These are phyloP conservation scores for Standfussiana lucernea DNA, from an alignment of 2,888 invertebrate genomes.

Conservation along the genomic window DNA sequence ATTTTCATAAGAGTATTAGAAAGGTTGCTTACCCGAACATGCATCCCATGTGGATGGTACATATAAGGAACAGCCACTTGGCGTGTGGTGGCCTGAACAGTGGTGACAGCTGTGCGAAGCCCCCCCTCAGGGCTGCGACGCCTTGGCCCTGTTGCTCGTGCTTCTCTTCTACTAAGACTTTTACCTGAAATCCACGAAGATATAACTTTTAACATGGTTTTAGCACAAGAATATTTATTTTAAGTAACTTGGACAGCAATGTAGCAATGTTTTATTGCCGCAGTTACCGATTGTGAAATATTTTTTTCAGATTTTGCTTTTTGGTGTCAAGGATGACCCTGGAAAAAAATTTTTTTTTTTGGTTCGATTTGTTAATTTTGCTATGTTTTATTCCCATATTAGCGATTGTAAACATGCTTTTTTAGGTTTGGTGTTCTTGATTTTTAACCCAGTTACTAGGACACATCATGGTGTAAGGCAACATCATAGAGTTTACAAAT, in stretches of 20 bases:
- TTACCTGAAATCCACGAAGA: slow-evolving; percentile 78
- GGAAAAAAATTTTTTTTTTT: neutral
- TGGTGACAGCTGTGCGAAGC: slow-evolving; percentile 92
- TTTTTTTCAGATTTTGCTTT: neutral
- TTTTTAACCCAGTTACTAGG: neutral
- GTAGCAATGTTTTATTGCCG: neutral
- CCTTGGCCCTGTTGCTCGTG: slow-evolving; percentile 81
- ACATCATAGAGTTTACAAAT: neutral
- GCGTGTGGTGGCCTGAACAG: slow-evolving; percentile 92
- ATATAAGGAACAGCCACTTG: slow-evolving; percentile 91
- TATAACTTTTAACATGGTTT: neutral
- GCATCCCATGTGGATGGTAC: slow-evolving; percentile 84
- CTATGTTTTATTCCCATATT: neutral
- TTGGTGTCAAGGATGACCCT: neutral
- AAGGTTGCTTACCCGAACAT: slow-evolving; percentile 82
- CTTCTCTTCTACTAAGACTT: slow-evolving; percentile 82
- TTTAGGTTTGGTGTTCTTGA: neutral
- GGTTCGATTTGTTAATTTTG: neutral
- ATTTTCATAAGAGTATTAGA: neutral
- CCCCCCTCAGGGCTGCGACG: slow-evolving; percentile 89
- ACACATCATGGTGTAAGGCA: neutral
- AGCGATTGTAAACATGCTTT: neutral
- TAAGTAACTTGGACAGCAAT: neutral
- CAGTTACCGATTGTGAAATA: neutral
- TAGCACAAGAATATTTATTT: neutral